phyloP scores from a whole-genome alignment of 1,140 invertebrate species.

The Lucilia sericata region DNA sequence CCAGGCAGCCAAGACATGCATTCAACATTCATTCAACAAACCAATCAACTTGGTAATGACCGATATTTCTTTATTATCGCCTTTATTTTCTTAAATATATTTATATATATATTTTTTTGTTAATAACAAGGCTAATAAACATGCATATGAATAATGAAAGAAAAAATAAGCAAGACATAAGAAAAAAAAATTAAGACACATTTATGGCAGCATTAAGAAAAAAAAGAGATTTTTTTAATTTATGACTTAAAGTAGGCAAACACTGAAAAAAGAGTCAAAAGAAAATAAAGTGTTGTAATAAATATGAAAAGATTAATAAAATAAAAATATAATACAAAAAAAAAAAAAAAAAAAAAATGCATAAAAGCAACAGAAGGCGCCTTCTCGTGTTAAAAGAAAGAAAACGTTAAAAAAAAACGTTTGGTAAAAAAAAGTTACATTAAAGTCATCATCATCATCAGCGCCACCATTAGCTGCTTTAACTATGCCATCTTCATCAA shows the following conservation, averaged over 20 bases:
- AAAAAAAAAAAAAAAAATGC: no score
- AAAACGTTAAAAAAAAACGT: neutral
- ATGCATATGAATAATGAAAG: neutral
- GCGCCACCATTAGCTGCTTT: neutral
- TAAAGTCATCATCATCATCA: neutral
- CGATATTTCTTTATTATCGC: slow-evolving; percentile 22
- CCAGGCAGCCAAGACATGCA: neutral
- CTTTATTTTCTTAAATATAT: neutral
- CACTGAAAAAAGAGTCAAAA: neutral
- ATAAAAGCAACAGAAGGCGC: neutral
- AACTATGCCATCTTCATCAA: neutral
- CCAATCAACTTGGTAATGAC: slow-evolving; percentile 16
- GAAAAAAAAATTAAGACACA: neutral
- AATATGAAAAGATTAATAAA: slow-evolving; percentile 9
- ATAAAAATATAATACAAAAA: neutral
- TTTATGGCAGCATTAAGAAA: neutral
- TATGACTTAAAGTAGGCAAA: slow-evolving; percentile 14
- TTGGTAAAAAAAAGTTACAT: neutral
- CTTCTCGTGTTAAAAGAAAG: neutral
- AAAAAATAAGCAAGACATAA: neutral
- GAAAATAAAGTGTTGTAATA: slow-evolving; percentile 14
- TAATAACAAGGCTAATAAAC: slow-evolving; percentile 13
- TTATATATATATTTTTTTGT: neutral
- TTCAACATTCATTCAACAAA: neutral
- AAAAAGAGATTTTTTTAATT: neutral